Evolutionary conservation across 2,113 vertebrate species (phyloP).

Genomic region (Scolopax mira): DNA sequence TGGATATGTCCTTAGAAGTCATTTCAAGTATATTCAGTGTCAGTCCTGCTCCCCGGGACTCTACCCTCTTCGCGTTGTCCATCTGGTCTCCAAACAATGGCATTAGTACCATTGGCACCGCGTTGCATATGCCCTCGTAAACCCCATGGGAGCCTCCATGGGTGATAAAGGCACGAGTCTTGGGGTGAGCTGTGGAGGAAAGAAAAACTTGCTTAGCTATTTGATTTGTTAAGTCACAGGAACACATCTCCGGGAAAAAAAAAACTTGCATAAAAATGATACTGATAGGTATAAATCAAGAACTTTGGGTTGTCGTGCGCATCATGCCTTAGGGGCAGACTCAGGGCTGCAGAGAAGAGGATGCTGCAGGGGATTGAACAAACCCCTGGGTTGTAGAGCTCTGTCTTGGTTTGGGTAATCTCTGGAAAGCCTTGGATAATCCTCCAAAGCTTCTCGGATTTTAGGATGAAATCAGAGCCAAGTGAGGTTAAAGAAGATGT

Average conservation of each 20-base stretch:
- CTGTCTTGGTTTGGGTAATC: neutral
- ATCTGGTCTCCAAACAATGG: slow-evolving; percentile 87
- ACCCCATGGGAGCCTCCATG: slow-evolving; percentile 88
- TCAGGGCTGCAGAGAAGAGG: neutral
- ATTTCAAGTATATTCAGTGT: slow-evolving; percentile 79
- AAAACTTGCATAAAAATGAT: neutral
- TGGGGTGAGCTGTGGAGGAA: slow-evolving; percentile 80
- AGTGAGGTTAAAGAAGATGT: neutral
- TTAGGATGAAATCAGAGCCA: neutral
- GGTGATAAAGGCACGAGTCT: slow-evolving; percentile 89
- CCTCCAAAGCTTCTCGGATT: neutral
- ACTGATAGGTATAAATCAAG: neutral
- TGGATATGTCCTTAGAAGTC: slow-evolving; percentile 76
- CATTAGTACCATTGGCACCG: slow-evolving; percentile 89
- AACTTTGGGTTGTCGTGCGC: neutral
- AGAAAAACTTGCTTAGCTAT: neutral
- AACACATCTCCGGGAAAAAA: neutral
- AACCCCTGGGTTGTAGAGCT: neutral
- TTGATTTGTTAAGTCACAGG: neutral
- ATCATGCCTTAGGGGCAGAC: neutral
- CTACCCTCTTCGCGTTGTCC: slow-evolving; percentile 84
- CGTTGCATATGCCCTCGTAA: slow-evolving; percentile 92
- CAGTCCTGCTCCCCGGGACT: slow-evolving; percentile 79
- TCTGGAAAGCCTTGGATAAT: neutral
- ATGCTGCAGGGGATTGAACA: neutral